Evolutionary conservation across 2,888 invertebrate species (phyloP).

Genomic region (Hyppa rectilinea): DNA sequence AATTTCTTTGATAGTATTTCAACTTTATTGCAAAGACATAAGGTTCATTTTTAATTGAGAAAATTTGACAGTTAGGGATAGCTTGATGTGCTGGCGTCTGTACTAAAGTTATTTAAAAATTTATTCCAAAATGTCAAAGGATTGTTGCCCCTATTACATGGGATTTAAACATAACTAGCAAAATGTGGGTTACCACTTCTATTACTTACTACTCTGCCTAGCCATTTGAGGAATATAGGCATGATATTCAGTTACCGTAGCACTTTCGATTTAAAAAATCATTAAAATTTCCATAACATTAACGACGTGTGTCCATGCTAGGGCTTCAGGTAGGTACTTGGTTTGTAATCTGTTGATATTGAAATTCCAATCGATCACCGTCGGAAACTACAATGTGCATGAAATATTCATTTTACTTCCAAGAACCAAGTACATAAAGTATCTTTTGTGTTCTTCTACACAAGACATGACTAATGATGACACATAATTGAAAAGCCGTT

Average conservation of each 20-base stretch:
- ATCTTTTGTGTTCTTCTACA: constrained; percentile 5
- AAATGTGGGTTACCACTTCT: not conserved
- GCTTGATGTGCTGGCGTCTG: too few species aligned
- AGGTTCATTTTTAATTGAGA: too few species aligned
- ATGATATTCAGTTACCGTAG: not conserved
- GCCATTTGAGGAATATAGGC: not conserved
- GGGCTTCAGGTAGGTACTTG: not conserved
- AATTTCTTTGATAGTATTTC: too few species aligned
- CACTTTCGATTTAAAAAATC: not conserved
- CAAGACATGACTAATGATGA: constrained; percentile 14
- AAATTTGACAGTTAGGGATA: too few species aligned
- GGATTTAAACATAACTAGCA: not conserved
- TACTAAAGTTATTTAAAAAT: too few species aligned
- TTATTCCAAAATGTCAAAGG: not conserved
- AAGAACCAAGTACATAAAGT: not conserved
- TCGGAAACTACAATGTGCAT: not conserved
- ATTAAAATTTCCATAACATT: not conserved
- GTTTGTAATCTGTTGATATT: not conserved
- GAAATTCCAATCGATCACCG: constrained; percentile 1
- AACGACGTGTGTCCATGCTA: not conserved
- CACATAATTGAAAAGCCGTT: not conserved
- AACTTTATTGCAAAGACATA: too few species aligned
- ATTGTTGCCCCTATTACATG: not conserved
- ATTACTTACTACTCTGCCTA: not conserved
- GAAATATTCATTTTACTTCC: constrained; percentile 20